Evolutionary conservation across 1,140 invertebrate genomes (phyloP), one percentile per base, ranked within the genome.

Genomic region (Zophobas morio): DNA sequence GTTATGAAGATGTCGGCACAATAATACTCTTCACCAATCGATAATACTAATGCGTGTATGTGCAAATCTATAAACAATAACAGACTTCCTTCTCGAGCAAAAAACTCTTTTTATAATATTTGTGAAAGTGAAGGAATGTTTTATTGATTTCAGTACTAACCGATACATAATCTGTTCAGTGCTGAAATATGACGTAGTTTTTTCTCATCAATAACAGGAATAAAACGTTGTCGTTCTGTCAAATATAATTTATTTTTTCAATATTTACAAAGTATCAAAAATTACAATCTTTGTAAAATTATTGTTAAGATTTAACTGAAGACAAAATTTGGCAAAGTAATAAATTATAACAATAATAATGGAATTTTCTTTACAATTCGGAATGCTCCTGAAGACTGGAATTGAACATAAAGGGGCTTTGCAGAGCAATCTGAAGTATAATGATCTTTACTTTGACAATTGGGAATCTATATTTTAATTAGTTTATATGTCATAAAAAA

Each of bases 221-320:
- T 46, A 46, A 46, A 3, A 20, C 6, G 42, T 46, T 1, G 1
- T 2, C 20, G 2, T 40, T 36, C 42, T 66, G 60, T 66, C 60
- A 66, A 66, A 66, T 66, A 66, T 66, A 66, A 66, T 42, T 66
- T 66, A 66, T 66, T 66, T 73, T 56, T 71, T 71, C 40, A 4
- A 46, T 73, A 73, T 73, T 56, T 73, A 73, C 71, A 73, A 54
- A 51, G 51, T 73, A 73, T 73, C 70, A 73, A 73, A 72, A 73
- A 73, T 73, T 73, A 73, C 71, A 73, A 36, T 39, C 20, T 54
- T 54, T 40, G 34, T 63, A 37, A 34, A 63, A 40, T 70, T 6
- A 70, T 35, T 39, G 2, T 42, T 32, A 63, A 72, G 53, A 72
- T 20, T 20, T 20, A 20, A 54, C 33, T 34, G 51, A 54, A 54